Base-by-base conservation (phyloP, 2,888 invertebrate genomes). In the Latrodectus elegans region DNA sequence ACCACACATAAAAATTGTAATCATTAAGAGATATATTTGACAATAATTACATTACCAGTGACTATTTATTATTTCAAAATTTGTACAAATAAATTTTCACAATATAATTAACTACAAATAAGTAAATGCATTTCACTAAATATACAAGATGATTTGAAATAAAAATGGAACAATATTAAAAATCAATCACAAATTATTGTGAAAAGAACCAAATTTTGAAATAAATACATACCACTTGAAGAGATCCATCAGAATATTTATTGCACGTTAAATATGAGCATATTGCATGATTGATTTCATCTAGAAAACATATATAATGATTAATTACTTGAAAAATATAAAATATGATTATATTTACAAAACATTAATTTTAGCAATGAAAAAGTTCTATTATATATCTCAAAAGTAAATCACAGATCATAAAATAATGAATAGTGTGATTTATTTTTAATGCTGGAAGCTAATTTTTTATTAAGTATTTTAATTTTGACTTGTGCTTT, bases 201-300 rank as follows among this genome's bases (percentile, higher is more conserved):
- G 9, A 70, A 38, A 22, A 38, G 9, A 70, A 38, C 14, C 17
- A 70, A 17, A 26, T 55, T 53, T 74, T n/a, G 60, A 53, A 53
- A 38, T 38, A 74, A 55, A 3, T 60, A 60, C 88, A 70, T 88
- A 91, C 91, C 90, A 90, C 89, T 72, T 89, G 94, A 89, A 95
- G 95, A 6, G 94, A 94, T 92, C 96, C 96, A 92, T 97, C 96
- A 96, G 97, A 97, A 92, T 97, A 97, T 89, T 96, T 95, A 92
- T 97, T 97, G 92, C 97, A 97, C 90, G 96, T 96, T 91, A 97
- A 93, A 93, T 97, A 97, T 95, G 97, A 97, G 92, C 97, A 97
- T 71, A 97, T 95, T 4, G 96, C 96, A 91, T 96, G 95, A 92
- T 97, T 96, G 93, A 97, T 94, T 92, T 97, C 96, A 92, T 96